Base-by-base conservation (phyloP, 2,113 vertebrate species). In the Odontesthes bonariensis region DNA sequence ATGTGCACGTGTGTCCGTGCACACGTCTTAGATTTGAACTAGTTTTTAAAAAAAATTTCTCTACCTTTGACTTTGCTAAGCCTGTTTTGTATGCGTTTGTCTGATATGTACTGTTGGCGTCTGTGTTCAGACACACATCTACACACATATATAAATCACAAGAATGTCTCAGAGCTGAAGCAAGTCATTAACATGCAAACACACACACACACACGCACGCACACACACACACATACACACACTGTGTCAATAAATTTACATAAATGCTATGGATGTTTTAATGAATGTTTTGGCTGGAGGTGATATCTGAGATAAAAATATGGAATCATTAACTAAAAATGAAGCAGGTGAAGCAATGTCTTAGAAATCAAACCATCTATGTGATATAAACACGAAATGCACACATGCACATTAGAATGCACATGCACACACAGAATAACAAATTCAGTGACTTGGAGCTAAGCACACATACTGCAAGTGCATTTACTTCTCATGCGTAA, bases 71-170 rank as follows among this genome's bases (percentile, higher is more conserved):
- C 51, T 61, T 64, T 31, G 11, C 73, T 35, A 59, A n/a, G 32
- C 44, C 56, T 80, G 32, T 40, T 60, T 44, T 17, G 3, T 32
- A 22, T 27, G 40, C 27, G 31, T 77, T 64, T 61, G 12, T 49
- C 7, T 56, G 17, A 42, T n/a, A 54, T 6, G 40, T 16, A 10
- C 14, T 52, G 10, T 32, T 19, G 46, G 51, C 19, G 60, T 33
- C 20, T 52, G 0, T 68, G 35, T 52, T 42, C 14, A 22, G 5
- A 58, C 27, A 69, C 64, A 74, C 42, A 82, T 47, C 1, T 19
- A 66, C 57, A 70, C 56, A 66, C 60, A 70, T 23, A 64, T 51
- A 81, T 80, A 73, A 80, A 82, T 86, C 52, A 80, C 27, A 7
- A 68, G 44, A 56, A 32, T 2, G 33, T 38, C 14, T 12, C 14